Evolutionary conservation across 1,140 invertebrate species (phyloP), one percentile per base, ranked within the genome.

Genomic region (Halictus rubicundus): DNA sequence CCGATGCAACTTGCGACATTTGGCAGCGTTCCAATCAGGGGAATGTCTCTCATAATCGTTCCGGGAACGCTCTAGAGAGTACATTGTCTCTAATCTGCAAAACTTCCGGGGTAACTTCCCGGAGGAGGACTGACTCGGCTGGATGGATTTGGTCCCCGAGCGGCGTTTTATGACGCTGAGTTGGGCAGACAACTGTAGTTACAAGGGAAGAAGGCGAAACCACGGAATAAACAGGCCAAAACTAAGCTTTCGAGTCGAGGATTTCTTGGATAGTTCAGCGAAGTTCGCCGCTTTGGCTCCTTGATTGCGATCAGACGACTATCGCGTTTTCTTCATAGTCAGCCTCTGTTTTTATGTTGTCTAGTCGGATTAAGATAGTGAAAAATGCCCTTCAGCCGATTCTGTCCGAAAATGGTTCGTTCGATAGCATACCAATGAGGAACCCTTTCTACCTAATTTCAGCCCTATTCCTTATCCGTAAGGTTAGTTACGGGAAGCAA

Each of bases 41-140:
- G 49, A 27, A 52, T 61, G 68, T 14, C 54, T 14, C 68, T 52
- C 68, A 64, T 78, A 78, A 78, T 71, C 68, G 68, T 71, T 71
- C 61, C 12, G 7, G 59, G 32, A 71, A 63, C 23, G 9, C 23
- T 42, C 42, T 10, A 3, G 32, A 23, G 32, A 54, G 46, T 37
- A 27, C 59, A 23, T 52, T n/a, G 75, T 37, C 59, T 42, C 75
- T 78, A 78, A 71, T 78, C 75, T 71, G 59, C 42, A 60, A 71
- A 71, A 78, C 59, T 78, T 63, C 23, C 68, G 10, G 21, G 16
- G n/a, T 4, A 71, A 32, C 57, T 71, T 25, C 54, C 9, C 16
- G 6, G 14, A 32, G 25, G 23, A 23, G 16, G 16, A 16, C 21
- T 27, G 16, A 39, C 61, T 21, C 7, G 37, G 10, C 16, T 21